Evolutionary conservation across 2,113 vertebrate genomes (phyloP), one percentile per base, ranked within the genome.

Genomic region (Naja naja): DNA sequence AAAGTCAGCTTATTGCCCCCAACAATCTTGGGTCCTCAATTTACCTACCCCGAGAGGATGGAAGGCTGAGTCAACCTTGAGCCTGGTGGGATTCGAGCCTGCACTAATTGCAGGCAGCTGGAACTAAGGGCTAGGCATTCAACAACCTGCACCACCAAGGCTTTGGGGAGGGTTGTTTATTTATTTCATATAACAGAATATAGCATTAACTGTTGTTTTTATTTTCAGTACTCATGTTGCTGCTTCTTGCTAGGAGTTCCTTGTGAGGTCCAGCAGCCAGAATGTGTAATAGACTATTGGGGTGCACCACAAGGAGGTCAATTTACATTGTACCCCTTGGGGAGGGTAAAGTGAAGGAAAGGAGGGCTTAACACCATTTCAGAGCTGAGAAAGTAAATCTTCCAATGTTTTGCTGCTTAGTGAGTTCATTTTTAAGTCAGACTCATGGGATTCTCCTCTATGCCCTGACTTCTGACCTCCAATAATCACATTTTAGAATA

Each of bases 351-450:
- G 30, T 22, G 52, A n/a, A 88, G 52, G 52, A 34, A 54, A 53
- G 87, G 52, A 39, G 18, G 6, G 52, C 14, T 53, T 52, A 52
- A 87, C 49, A 52, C 47, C 23, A 30, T 87, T 52, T 87, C 14
- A 9, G 3, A 16, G 23, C 30, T n/a, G 47, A 87, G 12, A 52
- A 53, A 81, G 86, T 5, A 52, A 87, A 87, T 8, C 8, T 55
- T 89, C 1, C 53, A 56, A 7, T 2, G 10, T 11, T 56, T 56
- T 89, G 39, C 87, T 39, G 55, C n/a, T 23, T 39, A 43, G 54
- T 54, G n/a, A 55, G 34, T 56, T 23, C 87, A 89, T 90, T 60
- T 90, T 90, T 60, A 90, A n/a, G 89, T n/a, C 89, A 52, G 58
- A 11, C 56, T 47, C 60, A 20, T 1, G 1, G 89, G 20, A 16